Conservation (phyloP, 2,888 invertebrate genomes). For the Nephrotoma appendiculata region DNA sequence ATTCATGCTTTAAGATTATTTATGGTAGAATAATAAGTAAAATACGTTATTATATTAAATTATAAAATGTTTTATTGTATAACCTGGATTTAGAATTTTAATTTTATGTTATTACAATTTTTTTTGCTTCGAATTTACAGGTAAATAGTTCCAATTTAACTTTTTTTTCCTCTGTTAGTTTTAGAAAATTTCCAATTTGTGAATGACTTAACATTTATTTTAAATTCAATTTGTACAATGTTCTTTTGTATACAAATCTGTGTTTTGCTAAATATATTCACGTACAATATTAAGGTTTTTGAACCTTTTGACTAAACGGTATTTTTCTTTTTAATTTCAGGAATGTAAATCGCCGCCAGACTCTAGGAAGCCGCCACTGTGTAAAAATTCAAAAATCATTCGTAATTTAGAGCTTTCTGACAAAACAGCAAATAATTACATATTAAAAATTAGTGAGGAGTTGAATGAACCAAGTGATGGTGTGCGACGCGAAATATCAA, state of each 20-base stretch:
- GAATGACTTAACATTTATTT: background rate
- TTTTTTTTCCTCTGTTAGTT: background rate
- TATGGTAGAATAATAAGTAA: background rate
- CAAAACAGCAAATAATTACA: slow-evolving; percentile 5
- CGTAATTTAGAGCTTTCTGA: background rate
- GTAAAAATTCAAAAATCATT: background rate
- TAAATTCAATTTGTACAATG: background rate
- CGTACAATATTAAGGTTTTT: background rate
- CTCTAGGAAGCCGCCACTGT: background rate
- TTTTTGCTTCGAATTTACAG: background rate
- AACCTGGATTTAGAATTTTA: background rate
- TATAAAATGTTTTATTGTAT: background rate
- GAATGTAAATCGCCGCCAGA: background rate
- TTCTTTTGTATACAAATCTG: background rate
- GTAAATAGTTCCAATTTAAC: background rate
- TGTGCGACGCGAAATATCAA: slow-evolving; percentile 1
- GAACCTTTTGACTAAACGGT: background rate
- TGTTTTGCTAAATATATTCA: background rate
- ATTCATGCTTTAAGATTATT: background rate
- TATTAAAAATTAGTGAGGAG: slow-evolving; percentile 15
- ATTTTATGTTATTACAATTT: background rate
- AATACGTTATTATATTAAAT: background rate
- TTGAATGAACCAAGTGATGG: background rate
- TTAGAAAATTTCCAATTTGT: background rate
- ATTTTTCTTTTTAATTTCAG: background rate